Base-by-base conservation (phyloP, 2,888 invertebrate species). In the Exocentrus adspersus region DNA sequence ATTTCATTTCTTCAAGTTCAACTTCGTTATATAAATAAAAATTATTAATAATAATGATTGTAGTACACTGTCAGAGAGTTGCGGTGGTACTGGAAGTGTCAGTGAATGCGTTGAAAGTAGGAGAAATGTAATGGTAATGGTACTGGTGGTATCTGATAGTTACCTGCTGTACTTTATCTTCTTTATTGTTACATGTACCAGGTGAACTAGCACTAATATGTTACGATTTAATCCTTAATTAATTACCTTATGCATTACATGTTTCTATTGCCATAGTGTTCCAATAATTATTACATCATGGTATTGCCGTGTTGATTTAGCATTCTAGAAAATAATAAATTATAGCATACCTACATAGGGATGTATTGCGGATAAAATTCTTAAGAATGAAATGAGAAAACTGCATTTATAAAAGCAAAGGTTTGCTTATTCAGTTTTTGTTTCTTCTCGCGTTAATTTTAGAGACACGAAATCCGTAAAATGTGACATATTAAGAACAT, bases 41-140 rank as follows among this genome's bases (percentile, higher is more conserved):
- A n/a, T n/a, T n/a, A n/a, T n/a, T 50, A 28, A 24, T 52, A 60
- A 45, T 32, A 54, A 43, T 64, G 60, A 50, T 52, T 54, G 48
- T 43, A 60, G 56, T 65, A 53, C 56, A 67, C 57, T 28, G 60
- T 42, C 37, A 14, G 61, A 70, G 61, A 57, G 65, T 61, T 64
- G 50, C 60, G 62, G 51, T 59, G 56, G 64, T 64, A 71, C 71
- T 71, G 68, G 65, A 63, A 58, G 59, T 67, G 61, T 51, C 51
- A 53, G 62, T 57, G 63, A 68, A 64, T 67, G 67, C 57, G 62
- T 75, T 63, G 76, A 76, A 76, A 76, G 76, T 75, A 75, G 76
- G 75, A 76, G 76, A 75, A 76, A 76, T 75, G 73, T 66, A 66
- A 71, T 72, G 68, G 73, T 66, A 66, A 71, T 72, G 68, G 72